Evolutionary conservation across 2,113 vertebrate genomes (phyloP).

Genomic region (Alectura lathami): DNA sequence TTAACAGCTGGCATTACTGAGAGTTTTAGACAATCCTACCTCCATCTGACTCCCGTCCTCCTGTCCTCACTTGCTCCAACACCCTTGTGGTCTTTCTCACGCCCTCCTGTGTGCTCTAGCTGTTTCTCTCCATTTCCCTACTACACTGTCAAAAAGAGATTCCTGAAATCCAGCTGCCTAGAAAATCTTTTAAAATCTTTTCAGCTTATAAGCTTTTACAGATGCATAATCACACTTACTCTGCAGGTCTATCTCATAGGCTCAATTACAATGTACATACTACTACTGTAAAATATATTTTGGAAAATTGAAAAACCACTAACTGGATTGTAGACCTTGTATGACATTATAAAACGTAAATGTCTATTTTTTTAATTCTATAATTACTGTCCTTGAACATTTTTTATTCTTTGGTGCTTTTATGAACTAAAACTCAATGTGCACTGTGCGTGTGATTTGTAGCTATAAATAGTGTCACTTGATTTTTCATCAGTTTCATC

Average conservation of each 20-base stretch:
- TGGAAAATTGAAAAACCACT: background rate
- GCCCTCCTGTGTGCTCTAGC: fast-evolving
- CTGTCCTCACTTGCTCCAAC: background rate
- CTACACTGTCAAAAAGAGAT: background rate
- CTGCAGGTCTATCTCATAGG: background rate
- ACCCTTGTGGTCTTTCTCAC: background rate
- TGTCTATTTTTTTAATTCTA: background rate
- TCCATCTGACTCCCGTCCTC: background rate
- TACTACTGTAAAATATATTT: background rate
- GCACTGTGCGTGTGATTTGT: background rate
- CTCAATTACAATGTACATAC: background rate
- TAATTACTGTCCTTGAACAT: background rate
- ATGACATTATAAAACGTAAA: background rate
- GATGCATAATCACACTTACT: background rate
- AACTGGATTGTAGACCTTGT: background rate
- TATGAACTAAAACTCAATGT: background rate
- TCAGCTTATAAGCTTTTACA: background rate
- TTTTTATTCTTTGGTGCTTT: background rate
- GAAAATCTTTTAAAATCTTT: background rate
- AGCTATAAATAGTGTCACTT: background rate
- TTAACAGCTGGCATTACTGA: background rate
- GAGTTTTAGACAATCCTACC: background rate
- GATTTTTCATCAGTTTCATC: background rate
- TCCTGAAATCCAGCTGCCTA: background rate
- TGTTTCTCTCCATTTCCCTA: background rate